Percentiles rank a stretch among this genome's conserved stretches.
Evolutionary conservation across 2,888 invertebrate species (phyloP).

Genomic region (Ectemnius continuus): DNA sequence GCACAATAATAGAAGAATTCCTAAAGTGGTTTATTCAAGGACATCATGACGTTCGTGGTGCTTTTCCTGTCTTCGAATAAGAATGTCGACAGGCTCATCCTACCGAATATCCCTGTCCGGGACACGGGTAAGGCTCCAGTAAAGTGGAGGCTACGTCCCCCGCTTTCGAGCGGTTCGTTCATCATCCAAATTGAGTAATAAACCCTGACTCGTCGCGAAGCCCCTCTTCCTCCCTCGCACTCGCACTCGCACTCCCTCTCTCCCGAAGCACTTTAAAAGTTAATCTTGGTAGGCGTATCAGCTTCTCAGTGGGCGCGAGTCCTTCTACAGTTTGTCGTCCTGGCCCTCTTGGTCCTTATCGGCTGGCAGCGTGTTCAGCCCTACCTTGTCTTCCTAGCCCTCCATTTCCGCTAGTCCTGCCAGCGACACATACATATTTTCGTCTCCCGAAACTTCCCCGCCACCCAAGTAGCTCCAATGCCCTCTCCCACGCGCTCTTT

Average conservation of each 20-base stretch:
- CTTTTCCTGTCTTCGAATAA: no score
- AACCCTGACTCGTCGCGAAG: slow-evolving; percentile 56
- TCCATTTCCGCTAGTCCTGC: slow-evolving; percentile 28
- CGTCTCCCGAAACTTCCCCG: slow-evolving; percentile 28
- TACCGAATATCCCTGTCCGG: slow-evolving; percentile 41
- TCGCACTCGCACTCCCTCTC: neutral
- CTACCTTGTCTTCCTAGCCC: neutral
- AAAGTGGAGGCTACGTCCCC: slow-evolving; percentile 11
- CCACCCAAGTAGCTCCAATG: slow-evolving; percentile 23
- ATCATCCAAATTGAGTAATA: slow-evolving; percentile 75
- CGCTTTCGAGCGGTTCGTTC: slow-evolving; percentile 59
- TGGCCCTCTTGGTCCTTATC: slow-evolving; percentile 32
- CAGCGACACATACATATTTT: slow-evolving; percentile 36
- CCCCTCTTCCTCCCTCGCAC: no score
- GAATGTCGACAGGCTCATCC: slow-evolving; percentile 41
- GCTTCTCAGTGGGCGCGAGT: slow-evolving; percentile 42
- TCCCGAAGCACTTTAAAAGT: slow-evolving; percentile 69
- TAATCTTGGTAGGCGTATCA: slow-evolving; percentile 65
- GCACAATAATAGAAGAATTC: no score
- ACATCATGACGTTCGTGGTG: no score
- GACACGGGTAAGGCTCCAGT: slow-evolving; percentile 20
- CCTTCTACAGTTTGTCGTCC: slow-evolving; percentile 48
- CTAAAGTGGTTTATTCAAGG: no score
- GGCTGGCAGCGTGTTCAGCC: neutral
- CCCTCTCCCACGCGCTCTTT: slow-evolving; percentile 28